phyloP scores from a whole-genome alignment of 2,113 vertebrate species.

The Pachypanchax playfairii region DNA sequence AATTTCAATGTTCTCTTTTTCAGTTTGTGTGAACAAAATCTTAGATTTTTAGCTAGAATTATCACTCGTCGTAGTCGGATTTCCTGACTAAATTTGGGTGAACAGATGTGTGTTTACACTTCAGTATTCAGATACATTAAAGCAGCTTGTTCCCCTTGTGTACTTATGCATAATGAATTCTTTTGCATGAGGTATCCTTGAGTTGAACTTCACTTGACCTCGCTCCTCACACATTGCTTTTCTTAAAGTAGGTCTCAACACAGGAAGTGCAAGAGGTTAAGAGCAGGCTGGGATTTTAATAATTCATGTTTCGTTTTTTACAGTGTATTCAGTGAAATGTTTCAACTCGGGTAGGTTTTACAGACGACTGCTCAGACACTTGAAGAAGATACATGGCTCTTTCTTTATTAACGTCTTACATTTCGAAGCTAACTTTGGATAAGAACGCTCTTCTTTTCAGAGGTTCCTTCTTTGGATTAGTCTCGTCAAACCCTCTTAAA shows the following conservation, averaged over 20 bases:
- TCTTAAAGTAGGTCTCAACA: constrained; percentile 27
- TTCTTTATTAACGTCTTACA: constrained; percentile 1
- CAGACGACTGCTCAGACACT: constrained; percentile 14
- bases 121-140: constrained; percentile 17
- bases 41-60: constrained; percentile 5
- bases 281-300: constrained; percentile 5
- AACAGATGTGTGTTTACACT: constrained; percentile 16
- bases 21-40: background rate
- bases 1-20: background rate
- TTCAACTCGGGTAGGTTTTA: constrained; percentile 13
- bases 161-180: constrained; percentile 22
- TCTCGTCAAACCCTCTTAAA: constrained; percentile 37
- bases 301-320: constrained; percentile 25
- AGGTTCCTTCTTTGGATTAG: constrained; percentile 30
- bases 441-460: constrained; percentile 9
- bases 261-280: constrained; percentile 24
- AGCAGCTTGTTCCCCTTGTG: constrained; percentile 22
- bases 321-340: constrained; percentile 35
- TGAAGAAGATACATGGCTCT: constrained; percentile 12
- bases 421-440: constrained; percentile 24
- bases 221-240: constrained; percentile 6
- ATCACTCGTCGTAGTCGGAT: constrained; percentile 1
- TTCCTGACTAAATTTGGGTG: background rate
- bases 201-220: constrained; percentile 42
- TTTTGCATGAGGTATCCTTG: constrained; percentile 45